Evolutionary conservation across 1,140 invertebrate species (phyloP), one percentile per base, ranked within the genome.

Genomic region (Acyrthosiphon pisum): DNA sequence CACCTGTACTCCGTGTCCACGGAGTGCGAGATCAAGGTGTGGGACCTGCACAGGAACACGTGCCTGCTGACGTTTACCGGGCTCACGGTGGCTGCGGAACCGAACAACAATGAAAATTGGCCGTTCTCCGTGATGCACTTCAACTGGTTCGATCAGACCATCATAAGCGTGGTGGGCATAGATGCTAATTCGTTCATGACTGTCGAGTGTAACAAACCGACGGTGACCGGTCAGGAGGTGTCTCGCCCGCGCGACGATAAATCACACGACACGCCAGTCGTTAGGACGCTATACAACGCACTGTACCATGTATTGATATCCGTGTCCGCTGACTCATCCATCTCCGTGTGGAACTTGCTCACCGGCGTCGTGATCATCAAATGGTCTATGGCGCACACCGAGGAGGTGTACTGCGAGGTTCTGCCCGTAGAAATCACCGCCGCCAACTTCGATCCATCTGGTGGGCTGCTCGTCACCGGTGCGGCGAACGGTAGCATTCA

Each of bases 381-480:
- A 84, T 95, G 97, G 14, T 96, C 96, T 86, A 96, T 96, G 94
- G 97, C 97, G 48, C 97, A 97, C 94, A 96, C 95, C 18, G 95
- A 96, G 56, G 95, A 96, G 90, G 94, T 96, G 37, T 96, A 96
- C 94, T 96, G 97, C 20, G 96, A 96, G 94, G 94, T 95, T 41
- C 95, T 96, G 76, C 95, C 96, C 6, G 96, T 98, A 56, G 97
- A 97, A 95, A 97, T 98, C 50, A 97, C 97, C 0, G 96, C 97
- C 0, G 97, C 97, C 20, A 96, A 96, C 94, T 98, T 98, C 95
- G 97, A 98, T 95, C 96, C 96, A 3, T 96, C 96, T 3, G 95
- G 96, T 91, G 96, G 97, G 94, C 95, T 97, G 86, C 95, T 98
- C 8, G 94, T 97, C 0, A 97, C 97, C 0, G 97, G 97, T 0